phyloP scores from a whole-genome alignment of 2,888 invertebrate genomes.

The Sminthurinus aureus region DNA sequence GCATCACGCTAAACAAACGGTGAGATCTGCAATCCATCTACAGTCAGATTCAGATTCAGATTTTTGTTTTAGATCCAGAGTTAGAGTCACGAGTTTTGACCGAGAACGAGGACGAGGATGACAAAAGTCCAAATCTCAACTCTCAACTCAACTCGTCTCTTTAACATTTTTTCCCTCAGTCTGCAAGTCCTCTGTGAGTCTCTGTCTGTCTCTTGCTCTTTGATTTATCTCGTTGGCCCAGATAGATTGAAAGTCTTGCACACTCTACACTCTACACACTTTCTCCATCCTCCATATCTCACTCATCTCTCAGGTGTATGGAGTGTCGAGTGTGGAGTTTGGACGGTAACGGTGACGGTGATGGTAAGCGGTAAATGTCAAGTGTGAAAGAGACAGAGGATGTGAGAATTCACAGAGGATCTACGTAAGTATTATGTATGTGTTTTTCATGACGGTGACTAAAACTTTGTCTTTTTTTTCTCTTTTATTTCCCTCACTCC shows the following conservation, averaged over 20 bases:
- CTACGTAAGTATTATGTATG: neutral
- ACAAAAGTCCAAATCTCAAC: conserved; percentile 4
- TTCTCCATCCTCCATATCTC: neutral
- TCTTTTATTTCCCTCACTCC: neutral
- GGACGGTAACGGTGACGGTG: conserved; percentile 5
- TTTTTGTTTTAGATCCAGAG: no score
- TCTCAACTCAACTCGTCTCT: neutral
- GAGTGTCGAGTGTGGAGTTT: neutral
- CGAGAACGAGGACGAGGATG: conserved; percentile 20
- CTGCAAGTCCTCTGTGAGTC: neutral
- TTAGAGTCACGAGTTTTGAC: no score
- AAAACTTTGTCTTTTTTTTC: conserved; percentile 14
- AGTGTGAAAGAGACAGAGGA: neutral
- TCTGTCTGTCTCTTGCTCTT: conserved; percentile 3
- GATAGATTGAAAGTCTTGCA: neutral
- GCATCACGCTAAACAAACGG: conserved; percentile 60
- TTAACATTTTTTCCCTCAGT: conserved; percentile 1
- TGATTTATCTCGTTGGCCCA: conserved; percentile 18
- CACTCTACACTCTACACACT: no score
- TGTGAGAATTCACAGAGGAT: neutral
- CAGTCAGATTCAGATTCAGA: no score
- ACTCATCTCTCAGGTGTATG: neutral
- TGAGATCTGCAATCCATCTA: conserved; percentile 11
- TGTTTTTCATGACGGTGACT: no score
- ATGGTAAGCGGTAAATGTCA: neutral